Evolutionary conservation across 2,888 invertebrate genomes (phyloP).

Genomic region (Adelphocoris suturalis): DNA sequence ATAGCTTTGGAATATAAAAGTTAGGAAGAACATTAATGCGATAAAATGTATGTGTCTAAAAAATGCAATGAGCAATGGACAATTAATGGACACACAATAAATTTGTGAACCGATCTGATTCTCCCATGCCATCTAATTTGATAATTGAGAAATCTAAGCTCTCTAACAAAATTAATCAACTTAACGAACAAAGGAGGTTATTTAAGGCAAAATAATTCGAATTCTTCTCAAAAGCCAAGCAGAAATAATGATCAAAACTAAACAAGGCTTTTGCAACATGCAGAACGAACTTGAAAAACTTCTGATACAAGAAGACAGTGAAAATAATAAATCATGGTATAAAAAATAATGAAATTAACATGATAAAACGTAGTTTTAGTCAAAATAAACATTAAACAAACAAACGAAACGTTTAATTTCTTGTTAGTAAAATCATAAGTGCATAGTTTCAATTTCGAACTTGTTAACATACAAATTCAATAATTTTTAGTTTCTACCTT

Average conservation of each 20-base stretch:
- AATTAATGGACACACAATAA: background rate
- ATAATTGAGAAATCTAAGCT: background rate
- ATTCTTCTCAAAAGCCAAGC: background rate
- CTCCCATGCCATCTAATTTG: conserved; percentile 27
- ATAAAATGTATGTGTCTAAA: no score
- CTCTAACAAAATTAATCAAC: background rate
- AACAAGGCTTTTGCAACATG: conserved; percentile 43
- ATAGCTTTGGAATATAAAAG: no score
- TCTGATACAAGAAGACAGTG: conserved; percentile 17
- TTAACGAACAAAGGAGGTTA: background rate
- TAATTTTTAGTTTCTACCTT: conserved; percentile 83
- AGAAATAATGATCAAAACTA: conserved; percentile 21
- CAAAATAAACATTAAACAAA: background rate
- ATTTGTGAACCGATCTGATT: background rate
- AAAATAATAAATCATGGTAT: background rate
- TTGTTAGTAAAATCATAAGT: conserved; percentile 38
- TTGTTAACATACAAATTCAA: conserved; percentile 10
- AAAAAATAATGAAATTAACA: background rate
- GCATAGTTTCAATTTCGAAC: conserved; percentile 40
- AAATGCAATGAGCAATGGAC: background rate
- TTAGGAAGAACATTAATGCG: no score
- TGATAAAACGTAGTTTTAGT: background rate
- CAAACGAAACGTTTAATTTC: conserved; percentile 45
- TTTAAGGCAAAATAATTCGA: background rate
- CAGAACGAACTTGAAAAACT: conserved; percentile 33